Conservation (phyloP, 2,113 vertebrate species). For the Campylomormyrus numenius region DNA sequence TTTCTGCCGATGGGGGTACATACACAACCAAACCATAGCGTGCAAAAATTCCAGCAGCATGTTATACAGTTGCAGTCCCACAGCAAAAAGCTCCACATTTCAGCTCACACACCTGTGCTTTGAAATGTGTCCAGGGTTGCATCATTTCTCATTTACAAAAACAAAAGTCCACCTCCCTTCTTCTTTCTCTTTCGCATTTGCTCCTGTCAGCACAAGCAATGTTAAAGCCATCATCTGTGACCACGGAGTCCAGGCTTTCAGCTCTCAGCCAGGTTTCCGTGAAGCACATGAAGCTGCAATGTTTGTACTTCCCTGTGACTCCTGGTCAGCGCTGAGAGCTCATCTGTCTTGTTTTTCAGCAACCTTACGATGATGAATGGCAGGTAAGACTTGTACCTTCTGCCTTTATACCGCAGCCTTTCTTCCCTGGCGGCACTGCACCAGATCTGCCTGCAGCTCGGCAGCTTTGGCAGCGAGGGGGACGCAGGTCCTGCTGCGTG, state of each 20-base stretch:
- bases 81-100: background rate
- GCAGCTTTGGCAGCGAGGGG: background rate
- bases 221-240: background rate
- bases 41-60: background rate
- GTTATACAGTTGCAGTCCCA: background rate
- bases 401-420: background rate
- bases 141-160: background rate
- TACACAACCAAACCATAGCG: background rate
- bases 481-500: background rate
- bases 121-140: background rate
- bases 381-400: background rate
- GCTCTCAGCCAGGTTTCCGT: background rate
- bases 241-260: background rate
- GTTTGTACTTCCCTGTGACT: background rate
- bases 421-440: background rate
- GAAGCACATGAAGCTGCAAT: background rate
- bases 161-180: background rate
- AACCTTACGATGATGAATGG: background rate
- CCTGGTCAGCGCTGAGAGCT: background rate
- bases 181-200: background rate
- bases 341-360: background rate
- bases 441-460: background rate
- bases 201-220: background rate
- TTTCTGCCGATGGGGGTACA: background rate
- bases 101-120: background rate